Evolutionary conservation across 2,888 invertebrate species (phyloP), one percentile per base, ranked within the genome.

Genomic region (Mactromeris polynyma): DNA sequence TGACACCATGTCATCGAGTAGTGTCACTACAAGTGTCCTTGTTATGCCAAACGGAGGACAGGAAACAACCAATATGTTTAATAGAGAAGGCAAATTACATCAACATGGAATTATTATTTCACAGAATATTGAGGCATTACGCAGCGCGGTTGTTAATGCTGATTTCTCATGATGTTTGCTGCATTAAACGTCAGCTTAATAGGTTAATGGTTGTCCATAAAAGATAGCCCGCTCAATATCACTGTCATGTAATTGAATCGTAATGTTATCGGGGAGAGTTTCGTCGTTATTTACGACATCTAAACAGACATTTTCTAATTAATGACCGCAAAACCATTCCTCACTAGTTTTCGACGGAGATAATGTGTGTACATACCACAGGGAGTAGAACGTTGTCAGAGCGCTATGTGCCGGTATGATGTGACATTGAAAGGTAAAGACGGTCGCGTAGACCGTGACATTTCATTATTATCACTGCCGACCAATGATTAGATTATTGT

Each of bases 231-330:
- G 9, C 6, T n/a, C 9, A 64, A n/a, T 64, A 21, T n/a, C 26
- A 7, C 11, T 26, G 9, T 64, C 6, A 26, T 2, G 26, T 64
- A 64, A 64, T 64, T 64, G 58, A 64, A n/a, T 64, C 58, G 58
- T 64, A 64, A n/a, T 26, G 58, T 9, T 64, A 26, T 64, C 26
- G n/a, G 26, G 46, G n/a, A 26, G 58, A 26, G 7, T 4, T 7
- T n/a, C 26, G 58, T 64, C 58, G 58, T 26, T 26, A 21, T 64
- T 64, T 64, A 64, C 58, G 58, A 64, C 58, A 26, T 64, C 58
- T 64, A 26, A 64, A 64, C 58, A 64, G n/a, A 64, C n/a, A 64
- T 64, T 64, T 64, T 21, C 58, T 64, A 64, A 64, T 64, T 64
- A 64, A 64, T n/a, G 58, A 64, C 26, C 58, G 58, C 26, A 21